Percentiles rank a stretch among this genome's conserved stretches.
These are phyloP conservation scores for Limonius californicus DNA, from an alignment of 1,140 invertebrate genomes.

Conservation along the genomic window DNA sequence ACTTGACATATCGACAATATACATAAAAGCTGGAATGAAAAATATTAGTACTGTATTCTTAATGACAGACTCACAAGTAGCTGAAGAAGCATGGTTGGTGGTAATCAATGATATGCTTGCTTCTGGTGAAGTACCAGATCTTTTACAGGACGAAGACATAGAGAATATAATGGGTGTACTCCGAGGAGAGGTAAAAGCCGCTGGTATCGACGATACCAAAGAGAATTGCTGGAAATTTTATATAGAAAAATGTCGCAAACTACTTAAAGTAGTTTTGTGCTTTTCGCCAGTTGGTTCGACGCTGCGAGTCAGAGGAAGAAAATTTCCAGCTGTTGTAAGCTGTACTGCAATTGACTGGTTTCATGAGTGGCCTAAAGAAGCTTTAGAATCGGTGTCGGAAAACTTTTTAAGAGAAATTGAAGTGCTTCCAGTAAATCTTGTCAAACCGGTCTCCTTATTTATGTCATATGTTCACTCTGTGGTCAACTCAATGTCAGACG, in stretches of 20 bases:
- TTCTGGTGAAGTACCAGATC: slow-evolving; percentile 88
- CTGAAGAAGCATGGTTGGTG: slow-evolving; percentile 88
- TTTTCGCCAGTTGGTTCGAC: slow-evolving; percentile 90
- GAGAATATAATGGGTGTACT: slow-evolving; percentile 82
- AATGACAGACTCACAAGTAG: slow-evolving; percentile 91
- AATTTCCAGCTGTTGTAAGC: slow-evolving; percentile 93
- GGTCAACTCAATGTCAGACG: slow-evolving; percentile 80
- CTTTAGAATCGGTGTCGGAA: slow-evolving; percentile 82
- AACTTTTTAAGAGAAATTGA: slow-evolving; percentile 76
- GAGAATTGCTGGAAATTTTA: slow-evolving; percentile 97
- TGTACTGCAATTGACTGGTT: slow-evolving; percentile 95
- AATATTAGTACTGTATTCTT: slow-evolving; percentile 83
- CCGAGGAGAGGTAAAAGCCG: slow-evolving; percentile 79
- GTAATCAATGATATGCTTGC: slow-evolving; percentile 92
- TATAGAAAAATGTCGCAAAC: slow-evolving; percentile 79
- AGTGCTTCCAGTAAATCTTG: slow-evolving; percentile 58
- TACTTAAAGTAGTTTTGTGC: slow-evolving; percentile 79
- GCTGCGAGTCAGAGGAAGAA: slow-evolving; percentile 76
- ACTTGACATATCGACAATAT: slow-evolving; percentile 75
- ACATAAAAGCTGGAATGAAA: slow-evolving; percentile 85
- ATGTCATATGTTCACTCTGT: slow-evolving; percentile 89
- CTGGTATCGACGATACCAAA: slow-evolving; percentile 77
- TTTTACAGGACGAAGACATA: slow-evolving; percentile 87
- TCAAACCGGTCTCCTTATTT: slow-evolving; percentile 71
- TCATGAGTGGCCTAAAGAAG: slow-evolving; percentile 92